These are phyloP conservation scores for Varanus komodoensis DNA, from an alignment of 2,113 vertebrate species.

Conservation along the genomic window DNA sequence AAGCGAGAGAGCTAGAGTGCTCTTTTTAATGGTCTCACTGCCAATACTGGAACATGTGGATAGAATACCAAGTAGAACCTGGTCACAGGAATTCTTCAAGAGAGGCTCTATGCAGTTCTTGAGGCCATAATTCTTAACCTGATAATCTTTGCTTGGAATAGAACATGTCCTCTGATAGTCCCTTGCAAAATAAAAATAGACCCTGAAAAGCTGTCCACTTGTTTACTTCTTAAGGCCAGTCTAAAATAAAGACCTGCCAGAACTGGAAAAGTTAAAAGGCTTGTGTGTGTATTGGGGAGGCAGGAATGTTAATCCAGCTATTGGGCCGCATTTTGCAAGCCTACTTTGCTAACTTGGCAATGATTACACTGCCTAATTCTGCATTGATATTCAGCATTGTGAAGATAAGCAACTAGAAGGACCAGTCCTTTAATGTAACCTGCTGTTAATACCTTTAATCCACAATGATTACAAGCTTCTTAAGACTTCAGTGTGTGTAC, in stretches of 20 bases:
- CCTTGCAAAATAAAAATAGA: conserved; percentile 47
- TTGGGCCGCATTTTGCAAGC: conserved; percentile 23
- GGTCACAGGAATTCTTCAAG: neutral
- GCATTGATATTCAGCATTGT: neutral
- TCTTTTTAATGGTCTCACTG: neutral
- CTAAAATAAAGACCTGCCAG: conserved; percentile 8
- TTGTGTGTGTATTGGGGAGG: neutral
- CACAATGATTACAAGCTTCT: conserved; percentile 56
- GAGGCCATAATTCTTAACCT: conserved; percentile 48
- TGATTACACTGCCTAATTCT: neutral
- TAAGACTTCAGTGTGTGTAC: neutral
- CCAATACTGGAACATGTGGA: fast-evolving
- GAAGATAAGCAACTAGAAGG: neutral
- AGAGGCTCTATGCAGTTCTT: neutral
- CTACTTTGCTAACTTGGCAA: neutral
- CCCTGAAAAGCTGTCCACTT: neutral
- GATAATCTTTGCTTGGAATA: conserved; percentile 59
- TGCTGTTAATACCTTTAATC: conserved; percentile 23
- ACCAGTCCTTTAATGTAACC: conserved; percentile 36
- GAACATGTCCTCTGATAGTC: conserved; percentile 38
- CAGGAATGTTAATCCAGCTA: neutral
- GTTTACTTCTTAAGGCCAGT: conserved; percentile 19
- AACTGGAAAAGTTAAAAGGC: neutral
- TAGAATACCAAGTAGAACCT: conserved; percentile 14
- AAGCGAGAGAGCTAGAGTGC: no score